These are phyloP conservation scores for Crossaster papposus DNA, from an alignment of 53 echinoderm and acorn worm species.

Conservation along the genomic window DNA sequence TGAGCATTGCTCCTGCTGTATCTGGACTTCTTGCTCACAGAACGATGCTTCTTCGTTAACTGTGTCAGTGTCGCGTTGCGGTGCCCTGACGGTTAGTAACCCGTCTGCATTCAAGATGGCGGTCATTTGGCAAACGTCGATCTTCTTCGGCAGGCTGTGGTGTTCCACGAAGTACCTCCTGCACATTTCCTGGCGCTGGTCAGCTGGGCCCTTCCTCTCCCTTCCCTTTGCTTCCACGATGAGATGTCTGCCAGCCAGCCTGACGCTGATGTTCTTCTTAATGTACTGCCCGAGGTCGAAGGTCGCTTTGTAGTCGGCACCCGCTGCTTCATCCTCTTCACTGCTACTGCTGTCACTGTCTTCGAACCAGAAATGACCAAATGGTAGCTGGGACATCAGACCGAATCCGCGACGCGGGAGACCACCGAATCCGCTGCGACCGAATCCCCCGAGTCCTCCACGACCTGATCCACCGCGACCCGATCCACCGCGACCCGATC, in stretches of 20 bases:
- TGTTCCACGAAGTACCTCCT: slow-evolving; percentile 29
- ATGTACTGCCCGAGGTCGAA: slow-evolving; percentile 19
- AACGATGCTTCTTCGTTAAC: neutral
- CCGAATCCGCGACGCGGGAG: neutral
- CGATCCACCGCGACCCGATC: neutral
- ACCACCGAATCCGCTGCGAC: neutral
- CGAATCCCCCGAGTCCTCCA: neutral
- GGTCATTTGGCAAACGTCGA: slow-evolving; percentile 5
- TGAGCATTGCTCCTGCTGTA: slow-evolving; percentile 6
- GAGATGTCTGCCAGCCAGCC: slow-evolving; percentile 34
- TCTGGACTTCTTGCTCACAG: slow-evolving; percentile 11
- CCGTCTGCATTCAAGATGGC: slow-evolving; percentile 21
- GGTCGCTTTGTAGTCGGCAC: slow-evolving; percentile 23
- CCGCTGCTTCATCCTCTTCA: neutral
- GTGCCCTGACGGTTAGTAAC: slow-evolving; percentile 20
- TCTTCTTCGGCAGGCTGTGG: slow-evolving; percentile 15
- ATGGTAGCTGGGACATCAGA: neutral
- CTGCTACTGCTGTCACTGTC: neutral
- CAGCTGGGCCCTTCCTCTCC: neutral
- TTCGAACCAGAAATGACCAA: neutral
- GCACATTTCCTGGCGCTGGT: neutral
- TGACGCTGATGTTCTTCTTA: slow-evolving; percentile 14
- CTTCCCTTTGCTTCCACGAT: slow-evolving; percentile 11
- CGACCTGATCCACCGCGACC: neutral
- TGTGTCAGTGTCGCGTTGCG: neutral